Evolutionary conservation across 2,113 vertebrate species (phyloP).

Genomic region (Chunga burmeisteri): DNA sequence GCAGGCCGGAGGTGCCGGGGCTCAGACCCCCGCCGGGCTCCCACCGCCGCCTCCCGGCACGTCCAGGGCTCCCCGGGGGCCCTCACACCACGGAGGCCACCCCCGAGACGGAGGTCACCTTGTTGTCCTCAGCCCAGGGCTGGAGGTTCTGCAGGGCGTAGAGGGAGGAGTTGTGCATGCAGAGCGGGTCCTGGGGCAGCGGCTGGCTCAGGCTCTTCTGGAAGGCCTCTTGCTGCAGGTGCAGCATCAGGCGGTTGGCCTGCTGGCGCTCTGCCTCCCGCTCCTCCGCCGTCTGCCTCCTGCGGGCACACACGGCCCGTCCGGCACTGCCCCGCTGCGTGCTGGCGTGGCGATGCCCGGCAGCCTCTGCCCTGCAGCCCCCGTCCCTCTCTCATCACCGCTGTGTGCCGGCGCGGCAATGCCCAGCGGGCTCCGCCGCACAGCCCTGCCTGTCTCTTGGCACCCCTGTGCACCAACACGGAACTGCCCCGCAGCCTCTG

Average conservation of each 20-base stretch:
- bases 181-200: slow-evolving; percentile 92
- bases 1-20: not conserved
- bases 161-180: slow-evolving; percentile 97
- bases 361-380: no score
- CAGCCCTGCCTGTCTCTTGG: no score
- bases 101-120: slow-evolving; percentile 92
- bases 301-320: slow-evolving; percentile 34
- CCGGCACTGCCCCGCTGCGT: not conserved
- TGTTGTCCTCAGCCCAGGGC: slow-evolving; percentile 97
- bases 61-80: not conserved
- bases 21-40: not conserved
- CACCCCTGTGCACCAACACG: no score
- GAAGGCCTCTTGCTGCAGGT: slow-evolving; percentile 96
- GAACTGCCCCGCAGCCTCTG: not conserved
- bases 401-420: rapidly evolving
- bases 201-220: slow-evolving; percentile 92
- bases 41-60: not conserved
- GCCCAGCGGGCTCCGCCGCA: not conserved
- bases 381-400: not conserved
- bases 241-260: slow-evolving; percentile 93
- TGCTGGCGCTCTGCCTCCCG: slow-evolving; percentile 95
- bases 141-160: slow-evolving; percentile 92
- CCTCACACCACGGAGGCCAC: slow-evolving; percentile 90
- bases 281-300: slow-evolving; percentile 97
- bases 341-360: no score